Conservation (phyloP, 2,888 invertebrate genomes). For the Plagiodera versicolora region DNA sequence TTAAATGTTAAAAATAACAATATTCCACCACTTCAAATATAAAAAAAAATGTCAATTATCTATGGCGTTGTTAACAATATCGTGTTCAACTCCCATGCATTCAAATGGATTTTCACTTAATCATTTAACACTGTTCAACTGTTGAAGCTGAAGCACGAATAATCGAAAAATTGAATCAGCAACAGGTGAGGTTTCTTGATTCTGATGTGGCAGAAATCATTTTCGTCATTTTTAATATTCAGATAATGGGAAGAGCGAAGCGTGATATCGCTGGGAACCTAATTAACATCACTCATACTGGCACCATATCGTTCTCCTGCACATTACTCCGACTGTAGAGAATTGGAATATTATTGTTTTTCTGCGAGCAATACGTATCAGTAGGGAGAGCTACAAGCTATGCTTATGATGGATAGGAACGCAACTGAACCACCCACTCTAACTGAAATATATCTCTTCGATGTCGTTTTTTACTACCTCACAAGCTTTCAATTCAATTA, state of each 20-base stretch:
- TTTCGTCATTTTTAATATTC: slow-evolving; percentile 40
- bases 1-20: too few relatives aligned
- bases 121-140: slow-evolving; percentile 20
- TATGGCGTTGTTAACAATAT: not conserved
- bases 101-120: slow-evolving; percentile 25
- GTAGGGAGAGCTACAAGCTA: not conserved
- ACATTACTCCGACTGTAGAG: slow-evolving; percentile 40
- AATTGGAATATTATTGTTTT: slow-evolving; percentile 42
- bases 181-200: slow-evolving; percentile 36
- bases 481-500: too few relatives aligned
- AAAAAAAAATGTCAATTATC: not conserved
- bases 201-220: slow-evolving; percentile 37
- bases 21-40: too few relatives aligned
- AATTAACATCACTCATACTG: slow-evolving; percentile 50
- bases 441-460: slow-evolving; percentile 6
- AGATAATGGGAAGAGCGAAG: slow-evolving; percentile 39
- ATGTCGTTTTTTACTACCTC: too few relatives aligned
- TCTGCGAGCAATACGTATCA: slow-evolving; percentile 44
- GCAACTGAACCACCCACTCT: not conserved
- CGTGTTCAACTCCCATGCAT: not conserved
- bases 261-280: slow-evolving; percentile 46
- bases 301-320: slow-evolving; percentile 45
- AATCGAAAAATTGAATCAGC: slow-evolving; percentile 11
- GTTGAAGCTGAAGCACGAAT: slow-evolving; percentile 20
- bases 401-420: too few relatives aligned